Percentiles rank a stretch among this genome's conserved stretches.
Conservation (phyloP, 2,797 vertebrate species). For the Cirrhinus molitorella region DNA sequence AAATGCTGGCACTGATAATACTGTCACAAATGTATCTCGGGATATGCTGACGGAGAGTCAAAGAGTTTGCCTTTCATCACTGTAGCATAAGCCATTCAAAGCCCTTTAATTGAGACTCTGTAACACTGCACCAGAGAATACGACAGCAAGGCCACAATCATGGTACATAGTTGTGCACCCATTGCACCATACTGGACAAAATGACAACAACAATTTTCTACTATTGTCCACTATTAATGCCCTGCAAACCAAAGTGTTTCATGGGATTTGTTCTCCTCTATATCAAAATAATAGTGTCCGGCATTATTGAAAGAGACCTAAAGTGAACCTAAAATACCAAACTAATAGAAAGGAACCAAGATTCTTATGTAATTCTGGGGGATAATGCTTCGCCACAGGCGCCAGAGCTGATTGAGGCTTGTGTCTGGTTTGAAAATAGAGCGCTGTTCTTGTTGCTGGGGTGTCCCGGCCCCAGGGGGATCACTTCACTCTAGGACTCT, state of each 20-base stretch:
- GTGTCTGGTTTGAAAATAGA: conserved; percentile 58
- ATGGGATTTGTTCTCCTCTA: neutral
- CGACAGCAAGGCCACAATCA: conserved; percentile 36
- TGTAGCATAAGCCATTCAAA: conserved; percentile 39
- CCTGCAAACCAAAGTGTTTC: neutral
- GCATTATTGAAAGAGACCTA: neutral
- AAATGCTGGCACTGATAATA: neutral
- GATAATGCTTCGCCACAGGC: conserved; percentile 29
- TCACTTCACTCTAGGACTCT: conserved; percentile 25
- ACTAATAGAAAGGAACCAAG: conserved; percentile 6
- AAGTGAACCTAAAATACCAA: neutral
- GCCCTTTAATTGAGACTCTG: conserved; percentile 42
- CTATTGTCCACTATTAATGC: neutral
- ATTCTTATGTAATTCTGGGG: conserved; percentile 34
- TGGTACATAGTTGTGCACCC: neutral
- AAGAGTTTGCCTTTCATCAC: conserved; percentile 47
- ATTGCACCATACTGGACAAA: neutral
- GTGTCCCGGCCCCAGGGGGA: conserved; percentile 21
- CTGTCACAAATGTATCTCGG: neutral
- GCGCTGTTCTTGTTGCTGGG: conserved; percentile 39
- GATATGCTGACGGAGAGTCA: conserved; percentile 38
- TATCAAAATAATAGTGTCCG: neutral
- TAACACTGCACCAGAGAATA: conserved; percentile 42
- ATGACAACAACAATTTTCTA: neutral
- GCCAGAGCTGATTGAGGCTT: conserved; percentile 51